Conservation (phyloP, 2,113 vertebrate species). For the Calidris pugnax region DNA sequence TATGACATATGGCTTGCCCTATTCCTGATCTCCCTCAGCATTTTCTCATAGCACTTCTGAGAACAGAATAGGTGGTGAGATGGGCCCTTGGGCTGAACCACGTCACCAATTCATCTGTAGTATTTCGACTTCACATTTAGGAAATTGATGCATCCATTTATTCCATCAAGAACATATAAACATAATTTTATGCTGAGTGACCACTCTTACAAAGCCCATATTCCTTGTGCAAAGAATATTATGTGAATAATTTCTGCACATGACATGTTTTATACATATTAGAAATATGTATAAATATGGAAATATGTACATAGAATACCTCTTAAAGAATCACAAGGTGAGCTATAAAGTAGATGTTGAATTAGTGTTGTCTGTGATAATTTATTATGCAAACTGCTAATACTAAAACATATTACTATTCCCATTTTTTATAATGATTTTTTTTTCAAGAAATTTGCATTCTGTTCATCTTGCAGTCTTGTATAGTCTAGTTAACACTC, state of each 20-base stretch:
- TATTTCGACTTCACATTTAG: neutral
- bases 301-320: neutral
- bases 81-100: neutral
- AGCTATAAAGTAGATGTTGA: neutral
- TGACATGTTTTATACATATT: neutral
- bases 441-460: neutral
- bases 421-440: rapidly evolving
- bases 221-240: neutral
- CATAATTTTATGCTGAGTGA: neutral
- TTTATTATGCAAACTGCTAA: neutral
- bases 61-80: neutral
- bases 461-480: neutral
- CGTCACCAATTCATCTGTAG: neutral
- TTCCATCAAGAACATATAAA: neutral
- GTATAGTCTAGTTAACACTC: neutral
- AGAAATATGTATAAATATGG: no score
- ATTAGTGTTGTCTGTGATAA: neutral
- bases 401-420: neutral
- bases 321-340: neutral
- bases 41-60: neutral
- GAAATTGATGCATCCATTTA: neutral
- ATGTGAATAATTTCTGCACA: neutral
- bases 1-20: neutral
- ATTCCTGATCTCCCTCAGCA: neutral
- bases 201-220: neutral